phyloP scores from a whole-genome alignment of 2,888 invertebrate species.

The Tenthredo livida region DNA sequence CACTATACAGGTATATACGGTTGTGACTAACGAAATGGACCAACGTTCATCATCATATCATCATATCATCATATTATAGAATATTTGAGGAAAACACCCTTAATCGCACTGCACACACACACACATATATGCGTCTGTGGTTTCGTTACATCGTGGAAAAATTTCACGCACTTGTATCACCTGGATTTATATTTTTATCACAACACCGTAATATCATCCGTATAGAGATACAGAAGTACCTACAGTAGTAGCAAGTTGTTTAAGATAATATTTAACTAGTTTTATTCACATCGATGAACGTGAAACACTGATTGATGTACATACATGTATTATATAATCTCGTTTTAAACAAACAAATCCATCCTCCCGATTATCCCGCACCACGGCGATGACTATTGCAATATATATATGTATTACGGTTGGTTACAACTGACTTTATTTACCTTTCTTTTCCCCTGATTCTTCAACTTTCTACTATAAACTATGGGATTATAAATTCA shows the following conservation, averaged over 20 bases:
- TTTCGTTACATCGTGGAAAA: background rate
- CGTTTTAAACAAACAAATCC: background rate
- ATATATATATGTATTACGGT: background rate
- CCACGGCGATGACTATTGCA: background rate
- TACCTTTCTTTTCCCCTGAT: background rate
- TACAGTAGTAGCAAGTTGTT: background rate
- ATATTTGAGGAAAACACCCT: background rate
- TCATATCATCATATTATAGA: too few relatives aligned
- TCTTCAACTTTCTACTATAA: background rate
- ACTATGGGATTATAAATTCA: background rate
- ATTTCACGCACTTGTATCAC: constrained; percentile 1
- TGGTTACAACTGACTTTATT: background rate
- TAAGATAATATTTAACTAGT: background rate
- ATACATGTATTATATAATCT: background rate
- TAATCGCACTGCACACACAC: background rate
- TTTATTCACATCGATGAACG: background rate
- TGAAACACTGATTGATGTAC: background rate
- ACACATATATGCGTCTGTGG: background rate
- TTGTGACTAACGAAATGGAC: background rate
- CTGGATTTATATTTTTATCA: background rate
- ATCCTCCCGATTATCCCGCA: background rate
- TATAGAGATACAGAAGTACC: background rate
- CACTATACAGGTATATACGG: too few relatives aligned
- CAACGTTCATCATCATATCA: background rate
- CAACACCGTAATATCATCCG: background rate